phyloP scores from a whole-genome alignment of 30 jellyfish, hydroid and myxozoan genomes.

The Aurelia aurita region DNA sequence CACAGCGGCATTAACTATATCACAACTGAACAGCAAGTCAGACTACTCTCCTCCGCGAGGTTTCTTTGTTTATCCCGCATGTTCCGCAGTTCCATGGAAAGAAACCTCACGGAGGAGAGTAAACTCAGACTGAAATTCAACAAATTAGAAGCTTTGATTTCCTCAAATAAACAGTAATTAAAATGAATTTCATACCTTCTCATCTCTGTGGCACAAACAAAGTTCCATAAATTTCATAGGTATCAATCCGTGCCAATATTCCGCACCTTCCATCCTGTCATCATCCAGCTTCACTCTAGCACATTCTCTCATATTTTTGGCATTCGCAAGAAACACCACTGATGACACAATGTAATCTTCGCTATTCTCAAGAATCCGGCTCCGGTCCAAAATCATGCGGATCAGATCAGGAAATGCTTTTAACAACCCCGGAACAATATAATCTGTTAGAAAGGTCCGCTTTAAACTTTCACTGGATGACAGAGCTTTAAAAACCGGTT shows the following conservation, averaged over 20 bases:
- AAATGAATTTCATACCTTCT: conserved; percentile 62
- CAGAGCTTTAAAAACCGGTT: conserved; percentile 64
- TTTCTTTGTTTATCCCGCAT: too few species aligned
- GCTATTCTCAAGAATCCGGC: conserved; percentile 3
- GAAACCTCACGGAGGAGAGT: too few species aligned
- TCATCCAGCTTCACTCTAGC: conserved; percentile 19
- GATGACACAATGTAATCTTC: conserved; percentile 43
- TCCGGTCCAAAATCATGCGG: conserved; percentile 32
- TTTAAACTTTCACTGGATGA: conserved; percentile 30
- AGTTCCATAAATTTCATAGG: conserved; percentile 54
- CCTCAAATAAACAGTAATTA: not conserved
- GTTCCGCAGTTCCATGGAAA: too few species aligned
- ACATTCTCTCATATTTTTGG: conserved; percentile 61
- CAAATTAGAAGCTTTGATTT: too few species aligned
- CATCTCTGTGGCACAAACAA: conserved; percentile 79
- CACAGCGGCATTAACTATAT: too few species aligned
- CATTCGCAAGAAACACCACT: conserved; percentile 68
- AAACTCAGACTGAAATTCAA: too few species aligned
- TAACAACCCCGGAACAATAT: conserved; percentile 80
- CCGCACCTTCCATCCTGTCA: not conserved
- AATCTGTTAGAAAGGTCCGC: conserved; percentile 49
- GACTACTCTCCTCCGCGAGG: too few species aligned
- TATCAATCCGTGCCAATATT: conserved; percentile 75
- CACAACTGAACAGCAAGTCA: too few species aligned
- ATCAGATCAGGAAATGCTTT: conserved; percentile 49